A percentile compares a stretch with the other conserved stretches of the same genome.
Conservation (phyloP, 2,888 invertebrate species). For the Timema podura region DNA sequence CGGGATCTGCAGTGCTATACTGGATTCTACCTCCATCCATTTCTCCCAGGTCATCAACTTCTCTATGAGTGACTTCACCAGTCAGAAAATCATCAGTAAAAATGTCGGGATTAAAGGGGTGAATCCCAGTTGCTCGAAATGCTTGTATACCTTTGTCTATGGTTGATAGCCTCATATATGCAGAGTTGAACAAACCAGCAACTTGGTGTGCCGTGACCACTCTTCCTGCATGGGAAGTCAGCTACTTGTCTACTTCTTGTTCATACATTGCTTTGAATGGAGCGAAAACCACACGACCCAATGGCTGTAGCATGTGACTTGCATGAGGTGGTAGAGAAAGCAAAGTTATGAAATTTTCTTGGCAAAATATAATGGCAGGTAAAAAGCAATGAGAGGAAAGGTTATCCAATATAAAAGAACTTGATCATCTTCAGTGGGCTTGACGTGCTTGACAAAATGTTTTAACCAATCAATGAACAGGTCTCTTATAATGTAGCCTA, state of each 20-base stretch:
- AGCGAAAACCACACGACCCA: slow-evolving; percentile 22
- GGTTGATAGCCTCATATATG: no score
- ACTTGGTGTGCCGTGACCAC: no score
- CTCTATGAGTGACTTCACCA: no score
- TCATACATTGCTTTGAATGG: slow-evolving; percentile 5
- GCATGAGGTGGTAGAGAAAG: slow-evolving; percentile 31
- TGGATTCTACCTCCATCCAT: no score
- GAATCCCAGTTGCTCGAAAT: no score
- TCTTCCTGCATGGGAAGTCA: slow-evolving; percentile 8
- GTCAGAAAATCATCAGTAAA: slow-evolving; percentile 6
- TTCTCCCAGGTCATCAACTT: no score
- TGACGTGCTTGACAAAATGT: slow-evolving; percentile 30
- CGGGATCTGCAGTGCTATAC: no score
- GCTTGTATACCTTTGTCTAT: no score
- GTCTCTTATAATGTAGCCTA: slow-evolving; percentile 29
- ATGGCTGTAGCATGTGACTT: slow-evolving; percentile 30
- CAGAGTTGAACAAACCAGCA: no score
- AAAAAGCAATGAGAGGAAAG: slow-evolving; percentile 30
- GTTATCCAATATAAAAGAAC: slow-evolving; percentile 31
- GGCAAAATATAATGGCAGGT: slow-evolving; percentile 27
- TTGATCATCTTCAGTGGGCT: slow-evolving; percentile 29
- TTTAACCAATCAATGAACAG: slow-evolving; percentile 30
- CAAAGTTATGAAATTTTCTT: slow-evolving; percentile 28
- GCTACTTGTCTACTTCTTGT: slow-evolving; percentile 13
- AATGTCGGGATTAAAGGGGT: no score